Base-by-base conservation (phyloP, 2,888 invertebrate genomes). In the Drosophila borealis region DNA sequence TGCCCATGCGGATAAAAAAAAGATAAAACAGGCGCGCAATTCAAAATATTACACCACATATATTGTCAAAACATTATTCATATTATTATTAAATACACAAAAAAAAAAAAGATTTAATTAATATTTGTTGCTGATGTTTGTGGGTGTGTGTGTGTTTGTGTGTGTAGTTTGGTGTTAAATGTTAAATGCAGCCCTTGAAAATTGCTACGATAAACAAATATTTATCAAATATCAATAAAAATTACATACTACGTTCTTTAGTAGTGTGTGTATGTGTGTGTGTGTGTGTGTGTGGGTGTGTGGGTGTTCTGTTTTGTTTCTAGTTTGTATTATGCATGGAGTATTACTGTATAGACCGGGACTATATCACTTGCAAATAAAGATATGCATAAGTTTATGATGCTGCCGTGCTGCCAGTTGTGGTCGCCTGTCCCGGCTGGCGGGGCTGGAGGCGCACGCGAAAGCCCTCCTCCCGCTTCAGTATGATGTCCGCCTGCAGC, bases 391-490 rank as follows among this genome's bases (percentile, higher is more conserved):
- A 76, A 68, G 72, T 60, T 72, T 76, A 76, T 65, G 72, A 76
- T 62, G 76, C 75, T 76, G 77, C 74, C 80, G 70, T 74, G 60
- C 69, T 72, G 69, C 46, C 66, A 39, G 50, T 42, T 67, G 76
- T 73, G 41, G 69, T 70, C 67, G 71, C 78, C 53, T 72, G 71
- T 53, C 75, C 72, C 57, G 84, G 74, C 67, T 81, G 78, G 46
- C 96, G 94, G 13, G 95, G 95, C 83, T 95, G 94, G 41, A 97
- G 93, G 72, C 94, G 94, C 59, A 97, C 94, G 85, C 94, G 95
- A 92, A 96, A 96, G 6, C 96, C 96, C 90, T 96, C 96, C 44
- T 95, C 94, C 54, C 96, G 94, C 92, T 96, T 96, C 68, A 96
- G 92, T 83, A 96, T 96, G 74, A 96, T 96, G 90, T 96, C 96